Percentiles rank a stretch among this genome's conserved stretches.
Evolutionary conservation across 2,797 vertebrate species (phyloP).

Genomic region (Fistularia commersonii): DNA sequence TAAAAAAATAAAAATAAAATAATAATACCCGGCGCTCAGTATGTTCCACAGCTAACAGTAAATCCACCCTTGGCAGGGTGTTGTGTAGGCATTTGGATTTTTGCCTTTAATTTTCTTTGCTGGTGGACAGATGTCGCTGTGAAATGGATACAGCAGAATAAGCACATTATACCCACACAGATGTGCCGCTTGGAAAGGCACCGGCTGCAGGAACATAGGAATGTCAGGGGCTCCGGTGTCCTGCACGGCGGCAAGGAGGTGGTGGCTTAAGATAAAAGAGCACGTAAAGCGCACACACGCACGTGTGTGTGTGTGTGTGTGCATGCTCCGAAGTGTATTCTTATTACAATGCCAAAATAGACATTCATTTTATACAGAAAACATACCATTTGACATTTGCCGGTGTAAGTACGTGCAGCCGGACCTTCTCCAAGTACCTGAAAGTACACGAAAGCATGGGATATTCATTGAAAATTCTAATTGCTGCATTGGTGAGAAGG

Average conservation of each 20-base stretch:
- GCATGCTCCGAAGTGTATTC: too few relatives aligned
- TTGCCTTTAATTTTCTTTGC: conserved; percentile 51
- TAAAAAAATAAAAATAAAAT: conserved; percentile 54
- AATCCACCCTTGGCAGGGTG: conserved; percentile 66
- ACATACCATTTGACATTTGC: too few relatives aligned
- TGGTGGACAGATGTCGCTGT: conserved; percentile 69
- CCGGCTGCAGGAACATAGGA: conserved; percentile 21
- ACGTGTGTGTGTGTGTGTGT: too few relatives aligned
- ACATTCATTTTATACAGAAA: too few relatives aligned
- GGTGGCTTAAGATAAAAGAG: conserved; percentile 1
- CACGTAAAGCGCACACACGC: conserved; percentile 5
- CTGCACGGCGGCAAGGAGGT: conserved; percentile 1
- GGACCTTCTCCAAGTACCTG: too few relatives aligned
- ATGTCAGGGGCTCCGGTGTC: conserved; percentile 24
- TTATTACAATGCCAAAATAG: too few relatives aligned
- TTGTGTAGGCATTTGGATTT: conserved; percentile 62
- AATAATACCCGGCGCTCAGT: conserved; percentile 36
- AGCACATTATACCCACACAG: conserved; percentile 60
- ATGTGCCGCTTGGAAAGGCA: conserved; percentile 52
- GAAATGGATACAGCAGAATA: conserved; percentile 67
- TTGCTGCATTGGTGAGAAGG: too few relatives aligned
- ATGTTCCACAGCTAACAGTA: conserved; percentile 60
- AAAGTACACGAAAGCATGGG: too few relatives aligned
- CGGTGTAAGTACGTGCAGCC: too few relatives aligned
- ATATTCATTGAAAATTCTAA: too few relatives aligned